Evolutionary conservation across 2,797 vertebrate genomes (phyloP).

Genomic region (Pangasius larnaudii): DNA sequence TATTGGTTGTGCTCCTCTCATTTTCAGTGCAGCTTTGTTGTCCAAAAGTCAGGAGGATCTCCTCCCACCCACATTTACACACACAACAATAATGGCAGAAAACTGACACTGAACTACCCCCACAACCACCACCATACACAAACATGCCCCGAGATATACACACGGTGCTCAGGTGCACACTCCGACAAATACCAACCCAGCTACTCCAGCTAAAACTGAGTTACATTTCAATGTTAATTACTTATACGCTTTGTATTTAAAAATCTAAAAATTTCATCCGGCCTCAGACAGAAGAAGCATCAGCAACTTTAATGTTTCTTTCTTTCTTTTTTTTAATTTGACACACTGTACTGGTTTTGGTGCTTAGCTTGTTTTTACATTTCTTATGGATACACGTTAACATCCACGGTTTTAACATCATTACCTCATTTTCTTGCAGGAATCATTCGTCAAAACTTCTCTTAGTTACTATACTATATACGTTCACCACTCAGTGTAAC

Average conservation of each 20-base stretch:
- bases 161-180: background rate
- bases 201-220: background rate
- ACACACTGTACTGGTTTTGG: too few species aligned
- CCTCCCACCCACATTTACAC: conserved; percentile 66
- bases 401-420: background rate
- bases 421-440: background rate
- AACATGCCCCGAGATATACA: background rate
- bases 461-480: background rate
- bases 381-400: background rate
- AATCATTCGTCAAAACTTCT: background rate
- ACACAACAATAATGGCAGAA: conserved; percentile 69
- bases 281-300: background rate
- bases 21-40: conserved; percentile 69
- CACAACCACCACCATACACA: conserved; percentile 10
- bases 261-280: background rate
- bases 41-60: conserved; percentile 62
- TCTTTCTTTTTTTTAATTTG: background rate
- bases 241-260: background rate
- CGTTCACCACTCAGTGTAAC: background rate
- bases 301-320: background rate
- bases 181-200: too few species aligned
- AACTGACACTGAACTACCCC: conserved; percentile 51
- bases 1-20: conserved; percentile 49
- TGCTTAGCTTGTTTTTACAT: background rate
- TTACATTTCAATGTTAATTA: background rate